Evolutionary conservation across 1,140 invertebrate species (phyloP), one percentile per base, ranked within the genome.

Genomic region (Bilobella aurantiaca): DNA sequence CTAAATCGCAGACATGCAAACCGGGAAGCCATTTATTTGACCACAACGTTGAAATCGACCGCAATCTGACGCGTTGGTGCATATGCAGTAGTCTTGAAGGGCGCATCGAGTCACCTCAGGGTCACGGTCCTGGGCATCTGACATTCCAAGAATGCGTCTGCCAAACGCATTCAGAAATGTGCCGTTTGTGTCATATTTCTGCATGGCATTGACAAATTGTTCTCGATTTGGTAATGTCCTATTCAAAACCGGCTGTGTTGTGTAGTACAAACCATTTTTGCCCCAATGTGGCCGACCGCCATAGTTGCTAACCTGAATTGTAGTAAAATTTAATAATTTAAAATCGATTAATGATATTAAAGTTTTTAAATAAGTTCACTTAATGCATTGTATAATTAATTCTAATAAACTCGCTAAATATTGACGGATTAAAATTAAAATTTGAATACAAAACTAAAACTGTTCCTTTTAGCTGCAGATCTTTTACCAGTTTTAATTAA

Each of bases 151-250:
- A 42, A 42, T 42, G 8, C 34, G 34, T 1, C 25, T 23, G 1
- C 63, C 63, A 64, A 64, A 64, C 14, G 23, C 58, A 29, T 64
- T 64, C 18, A 64, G 14, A 31, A 64, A 64, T 12, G 58, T 18
- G 3, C 63, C 21, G 14, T 5, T 2, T 5, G 63, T 49, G 23
- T 64, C 63, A 21, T 34, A 57, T 29, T 64, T 32, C 0, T 3
- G 23, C 63, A 64, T 64, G 32, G 31, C 1, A 1, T n/a, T 2
- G 25, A 64, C 12, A 42, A 58, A 58, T 16, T n/a, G 31, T 1
- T 27, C 8, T 14, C 18, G 57, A 32, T 64, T 56, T n/a, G 32
- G 3, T 5, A 30, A 29, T 42, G 34, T 12, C 8, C 2, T 28
- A 18, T 32, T 16, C 8, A 64, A 27, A 21, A 58, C 27, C n/a